These are phyloP conservation scores for Micromussa lordhowensis DNA, from an alignment of 92 coral and sea anemone genomes.

Conservation along the genomic window DNA sequence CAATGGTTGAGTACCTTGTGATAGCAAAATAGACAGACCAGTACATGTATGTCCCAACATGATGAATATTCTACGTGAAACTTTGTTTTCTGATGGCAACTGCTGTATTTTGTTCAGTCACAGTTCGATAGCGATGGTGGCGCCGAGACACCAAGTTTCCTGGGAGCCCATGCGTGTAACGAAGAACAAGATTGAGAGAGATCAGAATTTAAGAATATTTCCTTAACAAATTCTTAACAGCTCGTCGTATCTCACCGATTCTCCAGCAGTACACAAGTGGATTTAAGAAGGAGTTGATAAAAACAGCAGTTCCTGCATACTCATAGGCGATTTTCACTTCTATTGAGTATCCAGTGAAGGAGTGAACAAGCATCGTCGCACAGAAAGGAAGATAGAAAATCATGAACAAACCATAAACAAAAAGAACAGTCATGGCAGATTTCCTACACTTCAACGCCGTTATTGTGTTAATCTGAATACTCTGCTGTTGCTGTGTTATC, in stretches of 20 bases:
- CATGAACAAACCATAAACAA: constrained; percentile 10
- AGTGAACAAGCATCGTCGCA: constrained; percentile 1
- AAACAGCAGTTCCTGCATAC: constrained; percentile 37
- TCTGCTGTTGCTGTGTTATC: background rate
- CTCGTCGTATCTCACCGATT: constrained; percentile 37
- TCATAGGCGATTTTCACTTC: constrained; percentile 29
- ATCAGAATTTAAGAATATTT: background rate
- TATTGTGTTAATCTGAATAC: background rate
- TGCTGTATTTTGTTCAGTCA: too few relatives aligned
- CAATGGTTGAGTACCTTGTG: too few relatives aligned
- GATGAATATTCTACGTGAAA: too few relatives aligned
- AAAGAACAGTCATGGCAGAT: constrained; percentile 38
- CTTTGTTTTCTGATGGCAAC: too few relatives aligned
- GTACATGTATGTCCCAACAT: too few relatives aligned
- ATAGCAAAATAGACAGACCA: too few relatives aligned
- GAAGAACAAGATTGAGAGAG: too few relatives aligned
- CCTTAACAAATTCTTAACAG: constrained; percentile 21
- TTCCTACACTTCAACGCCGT: background rate
- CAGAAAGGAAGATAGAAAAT: constrained; percentile 34
- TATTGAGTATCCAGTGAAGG: constrained; percentile 6
- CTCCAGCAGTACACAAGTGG: constrained; percentile 48
- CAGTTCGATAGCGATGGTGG: too few relatives aligned
- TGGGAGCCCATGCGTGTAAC: too few relatives aligned
- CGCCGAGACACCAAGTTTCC: too few relatives aligned
- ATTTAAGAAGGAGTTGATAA: constrained; percentile 34